Evolutionary conservation across 2,888 invertebrate genomes (phyloP).

Genomic region (Sinohyriopsis cumingii): DNA sequence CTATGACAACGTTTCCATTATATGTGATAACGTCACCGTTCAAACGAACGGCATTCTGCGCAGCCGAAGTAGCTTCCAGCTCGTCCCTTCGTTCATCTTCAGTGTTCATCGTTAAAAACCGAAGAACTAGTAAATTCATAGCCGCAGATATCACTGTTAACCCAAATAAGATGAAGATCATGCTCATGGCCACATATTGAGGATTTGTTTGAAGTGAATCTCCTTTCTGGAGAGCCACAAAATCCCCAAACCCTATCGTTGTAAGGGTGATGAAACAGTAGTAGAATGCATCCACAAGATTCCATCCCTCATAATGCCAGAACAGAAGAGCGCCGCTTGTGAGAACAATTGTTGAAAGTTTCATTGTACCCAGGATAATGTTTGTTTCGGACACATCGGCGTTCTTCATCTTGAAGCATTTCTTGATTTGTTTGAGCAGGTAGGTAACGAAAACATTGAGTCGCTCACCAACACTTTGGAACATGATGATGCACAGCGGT

Average conservation of each 20-base stretch:
- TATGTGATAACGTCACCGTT: constrained; percentile 93
- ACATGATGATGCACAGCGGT: constrained; percentile 97
- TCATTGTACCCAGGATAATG: constrained; percentile 83
- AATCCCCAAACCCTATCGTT: constrained; percentile 98
- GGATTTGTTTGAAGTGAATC: constrained; percentile 94
- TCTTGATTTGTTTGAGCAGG: constrained; percentile 89
- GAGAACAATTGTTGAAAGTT: constrained; percentile 92
- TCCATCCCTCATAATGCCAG: constrained; percentile 95
- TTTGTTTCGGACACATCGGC: constrained; percentile 88
- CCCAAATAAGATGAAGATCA: constrained; percentile 98
- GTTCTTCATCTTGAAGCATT: constrained; percentile 86
- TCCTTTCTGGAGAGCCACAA: constrained; percentile 97
- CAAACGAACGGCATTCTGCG: constrained; percentile 93
- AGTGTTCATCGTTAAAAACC: constrained; percentile 98
- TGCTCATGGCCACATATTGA: constrained; percentile 95
- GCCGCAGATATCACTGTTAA: constrained; percentile 99
- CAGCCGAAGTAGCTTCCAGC: constrained; percentile 92
- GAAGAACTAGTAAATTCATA: constrained; percentile 94
- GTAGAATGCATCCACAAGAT: constrained; percentile 89
- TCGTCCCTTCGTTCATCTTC: constrained; percentile 97
- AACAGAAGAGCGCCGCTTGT: constrained; percentile 96
- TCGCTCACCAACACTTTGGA: constrained; percentile 98
- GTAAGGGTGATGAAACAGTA: constrained; percentile 99
- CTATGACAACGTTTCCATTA: constrained; percentile 74
- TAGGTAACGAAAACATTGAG: constrained; percentile 98